Conservation (phyloP, 2,113 vertebrate species). For the Vidua macroura region DNA sequence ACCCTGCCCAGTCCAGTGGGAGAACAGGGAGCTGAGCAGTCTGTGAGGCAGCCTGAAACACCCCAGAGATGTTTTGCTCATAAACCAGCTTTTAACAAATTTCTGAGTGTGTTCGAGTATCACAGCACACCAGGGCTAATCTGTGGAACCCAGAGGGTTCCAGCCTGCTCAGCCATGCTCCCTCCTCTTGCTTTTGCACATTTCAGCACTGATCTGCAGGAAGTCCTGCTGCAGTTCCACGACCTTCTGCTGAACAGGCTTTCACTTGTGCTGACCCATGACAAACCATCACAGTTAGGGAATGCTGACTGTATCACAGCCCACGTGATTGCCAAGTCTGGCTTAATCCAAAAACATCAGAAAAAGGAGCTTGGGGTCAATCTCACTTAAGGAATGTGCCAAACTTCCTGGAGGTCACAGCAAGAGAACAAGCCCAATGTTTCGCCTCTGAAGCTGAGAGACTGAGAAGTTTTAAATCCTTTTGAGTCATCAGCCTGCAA, state of each 20-base stretch:
- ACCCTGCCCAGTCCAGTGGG: neutral
- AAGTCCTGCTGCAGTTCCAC: neutral
- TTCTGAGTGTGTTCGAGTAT: neutral
- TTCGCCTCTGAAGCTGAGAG: neutral
- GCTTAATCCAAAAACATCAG: constrained; percentile 52
- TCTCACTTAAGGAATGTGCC: constrained; percentile 35
- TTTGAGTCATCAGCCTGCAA: constrained; percentile 1
- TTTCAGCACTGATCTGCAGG: neutral
- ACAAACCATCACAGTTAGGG: neutral
- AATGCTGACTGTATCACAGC: neutral
- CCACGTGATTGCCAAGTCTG: constrained; percentile 9
- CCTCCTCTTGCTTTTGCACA: neutral
- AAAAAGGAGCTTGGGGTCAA: constrained; percentile 55
- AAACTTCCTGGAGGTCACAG: constrained; percentile 50
- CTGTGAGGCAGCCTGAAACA: neutral
- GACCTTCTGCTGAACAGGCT: constrained; percentile 27
- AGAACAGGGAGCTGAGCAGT: neutral
- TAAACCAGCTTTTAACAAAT: neutral
- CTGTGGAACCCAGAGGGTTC: neutral
- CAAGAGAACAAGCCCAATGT: neutral
- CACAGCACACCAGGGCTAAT: neutral
- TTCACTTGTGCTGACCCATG: constrained; percentile 19
- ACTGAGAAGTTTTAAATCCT: neutral
- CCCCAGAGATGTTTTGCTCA: neutral
- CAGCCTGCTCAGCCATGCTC: neutral